Evolutionary conservation across 2,113 vertebrate species (phyloP).

Genomic region (Syngnathus typhle): DNA sequence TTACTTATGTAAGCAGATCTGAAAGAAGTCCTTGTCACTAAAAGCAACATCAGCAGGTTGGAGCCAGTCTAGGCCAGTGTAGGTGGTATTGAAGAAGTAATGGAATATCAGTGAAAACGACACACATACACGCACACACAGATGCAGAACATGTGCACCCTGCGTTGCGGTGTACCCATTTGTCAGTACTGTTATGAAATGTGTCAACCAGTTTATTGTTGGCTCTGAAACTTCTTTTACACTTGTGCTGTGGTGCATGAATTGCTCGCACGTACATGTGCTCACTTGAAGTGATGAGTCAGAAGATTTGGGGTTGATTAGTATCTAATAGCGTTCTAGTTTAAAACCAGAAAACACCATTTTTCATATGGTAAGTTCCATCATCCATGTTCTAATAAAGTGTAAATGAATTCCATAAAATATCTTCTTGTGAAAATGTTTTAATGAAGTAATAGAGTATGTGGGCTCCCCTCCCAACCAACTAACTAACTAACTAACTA

Average conservation of each 20-base stretch:
- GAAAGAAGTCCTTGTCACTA: slow-evolving; percentile 23
- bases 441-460: too few species aligned
- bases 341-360: not conserved
- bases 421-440: not conserved
- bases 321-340: not conserved
- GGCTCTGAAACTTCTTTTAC: slow-evolving; percentile 57
- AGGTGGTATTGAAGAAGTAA: slow-evolving; percentile 43
- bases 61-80: slow-evolving; percentile 45
- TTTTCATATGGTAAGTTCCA: not conserved
- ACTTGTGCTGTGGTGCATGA: slow-evolving; percentile 14
- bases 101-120: slow-evolving; percentile 21
- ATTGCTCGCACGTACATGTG: slow-evolving; percentile 28
- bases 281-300: slow-evolving; percentile 11
- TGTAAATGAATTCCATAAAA: not conserved
- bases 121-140: slow-evolving; percentile 13
- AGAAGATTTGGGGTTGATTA: slow-evolving; percentile 2
- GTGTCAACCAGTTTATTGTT: slow-evolving; percentile 54
- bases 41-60: slow-evolving; percentile 44
- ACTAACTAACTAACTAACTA: too few species aligned
- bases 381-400: not conserved
- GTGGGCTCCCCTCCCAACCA: too few species aligned
- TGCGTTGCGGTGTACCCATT: slow-evolving; percentile 49
- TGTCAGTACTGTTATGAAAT: slow-evolving; percentile 46
- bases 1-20: slow-evolving; percentile 17
- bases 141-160: slow-evolving; percentile 18